phyloP scores from a whole-genome alignment of 1,140 invertebrate genomes.

The Stegodyphus dumicola region DNA sequence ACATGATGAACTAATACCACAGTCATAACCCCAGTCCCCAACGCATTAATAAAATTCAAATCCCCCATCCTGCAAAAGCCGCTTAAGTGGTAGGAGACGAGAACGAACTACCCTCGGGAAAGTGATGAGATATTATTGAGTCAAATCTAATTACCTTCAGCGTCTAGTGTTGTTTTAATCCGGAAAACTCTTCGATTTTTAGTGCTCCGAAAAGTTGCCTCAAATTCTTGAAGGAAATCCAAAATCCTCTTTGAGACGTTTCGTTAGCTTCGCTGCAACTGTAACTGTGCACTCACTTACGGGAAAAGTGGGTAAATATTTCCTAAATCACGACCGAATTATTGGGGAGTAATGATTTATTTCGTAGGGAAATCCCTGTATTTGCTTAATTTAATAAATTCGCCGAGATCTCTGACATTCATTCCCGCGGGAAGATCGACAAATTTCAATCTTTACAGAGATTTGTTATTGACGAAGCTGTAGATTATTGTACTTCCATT shows the following conservation, averaged over 20 bases:
- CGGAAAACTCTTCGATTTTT: conserved; percentile 20
- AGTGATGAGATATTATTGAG: conserved; percentile 13
- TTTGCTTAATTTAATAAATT: background rate
- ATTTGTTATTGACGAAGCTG: too few species aligned
- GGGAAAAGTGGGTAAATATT: background rate
- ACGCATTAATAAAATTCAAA: background rate
- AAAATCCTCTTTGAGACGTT: background rate
- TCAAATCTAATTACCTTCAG: conserved; percentile 21
- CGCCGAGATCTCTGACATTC: background rate
- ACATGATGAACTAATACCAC: background rate
- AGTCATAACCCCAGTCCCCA: background rate
- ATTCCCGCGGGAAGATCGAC: background rate
- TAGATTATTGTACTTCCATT: too few species aligned
- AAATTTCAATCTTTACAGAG: background rate
- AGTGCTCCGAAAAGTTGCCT: background rate
- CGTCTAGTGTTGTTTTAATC: conserved; percentile 33
- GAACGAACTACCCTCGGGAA: background rate
- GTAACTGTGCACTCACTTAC: background rate
- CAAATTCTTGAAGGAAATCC: background rate
- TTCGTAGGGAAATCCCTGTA: background rate
- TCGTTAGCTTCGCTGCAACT: background rate
- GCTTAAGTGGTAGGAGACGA: background rate
- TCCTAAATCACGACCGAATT: background rate
- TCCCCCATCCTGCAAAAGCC: background rate
- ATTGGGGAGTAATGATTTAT: background rate